Base-by-base conservation (phyloP, 2,797 vertebrate genomes). In the Cichlasoma orientale region DNA sequence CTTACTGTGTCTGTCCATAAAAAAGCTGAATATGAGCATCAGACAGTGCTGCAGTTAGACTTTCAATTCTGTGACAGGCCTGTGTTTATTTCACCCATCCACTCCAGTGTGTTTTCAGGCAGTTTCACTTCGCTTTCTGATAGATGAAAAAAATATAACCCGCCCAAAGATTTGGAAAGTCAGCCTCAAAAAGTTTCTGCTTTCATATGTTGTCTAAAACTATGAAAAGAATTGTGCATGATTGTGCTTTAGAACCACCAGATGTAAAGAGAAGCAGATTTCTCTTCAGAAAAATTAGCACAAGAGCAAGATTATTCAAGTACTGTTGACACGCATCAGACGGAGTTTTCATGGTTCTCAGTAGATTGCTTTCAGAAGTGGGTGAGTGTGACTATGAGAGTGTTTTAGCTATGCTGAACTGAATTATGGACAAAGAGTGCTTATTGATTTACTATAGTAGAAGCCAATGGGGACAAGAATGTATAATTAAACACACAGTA, bases 401-500 rank as follows among this genome's bases (percentile, higher is more conserved):
- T 63, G 74, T 83, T 82, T 82, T 27, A 66, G 61, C 74, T 86
- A 69, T 82, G 87, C 70, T 80, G 77, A 84, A 70, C 78, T 84
- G 81, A 86, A 85, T 85, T 81, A 82, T 81, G 29, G 79, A 72
- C 74, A 75, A 21, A 80, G 63, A 59, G 19, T 56, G n/a, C 54
- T 69, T 66, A 85, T 88, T 86, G 84, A 89, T 92, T 89, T 72
- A 73, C 74, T 82, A 76, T 74, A 70, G 71, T 27, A 82, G 72
- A 82, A 69, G 38, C 72, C 82, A 83, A 41, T 50, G 47, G 75
- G 66, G 58, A 88, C 23, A 33, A 69, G 21, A 71, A 85, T 85
- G 25, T 80, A 77, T 76, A 74, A 86, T 77, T 79, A 52, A 82
- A 41, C 27, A 23, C 18, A 79, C 2, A 4, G 57, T 44, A 69